A percentile compares a stretch with the other conserved stretches of the same genome.
Conservation (phyloP, 2,888 invertebrate species). For the Drosophila quinaria region DNA sequence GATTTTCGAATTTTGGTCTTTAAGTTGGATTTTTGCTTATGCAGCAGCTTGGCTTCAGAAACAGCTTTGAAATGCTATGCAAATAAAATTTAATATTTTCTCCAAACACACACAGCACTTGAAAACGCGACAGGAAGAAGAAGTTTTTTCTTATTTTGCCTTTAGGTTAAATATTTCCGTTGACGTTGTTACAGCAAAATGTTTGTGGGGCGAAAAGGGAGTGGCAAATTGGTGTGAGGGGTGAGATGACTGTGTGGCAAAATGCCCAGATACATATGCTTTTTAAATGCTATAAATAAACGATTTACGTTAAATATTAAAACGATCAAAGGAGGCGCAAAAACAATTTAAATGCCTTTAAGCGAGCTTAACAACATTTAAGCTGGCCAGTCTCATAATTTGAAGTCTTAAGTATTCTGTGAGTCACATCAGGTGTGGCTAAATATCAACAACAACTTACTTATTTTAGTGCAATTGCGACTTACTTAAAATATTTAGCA, state of each 20-base stretch:
- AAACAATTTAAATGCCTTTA: constrained; percentile 34
- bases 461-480: background rate
- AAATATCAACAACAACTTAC: constrained; percentile 3
- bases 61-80: constrained; percentile 44
- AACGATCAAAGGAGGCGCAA: constrained; percentile 53
- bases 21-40: constrained; percentile 29
- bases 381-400: background rate
- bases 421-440: constrained; percentile 23
- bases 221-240: background rate
- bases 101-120: constrained; percentile 25
- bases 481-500: constrained; percentile 8
- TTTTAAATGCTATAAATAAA: constrained; percentile 60
- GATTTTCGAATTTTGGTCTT: constrained; percentile 22
- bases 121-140: constrained; percentile 25
- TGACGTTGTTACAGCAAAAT: constrained; percentile 23
- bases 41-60: constrained; percentile 12
- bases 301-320: constrained; percentile 53
- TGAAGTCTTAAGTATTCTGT: background rate
- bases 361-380: constrained; percentile 35
- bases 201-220: constrained; percentile 2
- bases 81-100: constrained; percentile 63
- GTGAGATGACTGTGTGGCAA: constrained; percentile 1
- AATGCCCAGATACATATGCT: constrained; percentile 28
- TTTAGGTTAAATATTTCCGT: constrained; percentile 30
- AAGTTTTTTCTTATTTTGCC: constrained; percentile 37